Evolutionary conservation across 2,113 vertebrate genomes (phyloP).

Genomic region (Spermophilus dauricus): DNA sequence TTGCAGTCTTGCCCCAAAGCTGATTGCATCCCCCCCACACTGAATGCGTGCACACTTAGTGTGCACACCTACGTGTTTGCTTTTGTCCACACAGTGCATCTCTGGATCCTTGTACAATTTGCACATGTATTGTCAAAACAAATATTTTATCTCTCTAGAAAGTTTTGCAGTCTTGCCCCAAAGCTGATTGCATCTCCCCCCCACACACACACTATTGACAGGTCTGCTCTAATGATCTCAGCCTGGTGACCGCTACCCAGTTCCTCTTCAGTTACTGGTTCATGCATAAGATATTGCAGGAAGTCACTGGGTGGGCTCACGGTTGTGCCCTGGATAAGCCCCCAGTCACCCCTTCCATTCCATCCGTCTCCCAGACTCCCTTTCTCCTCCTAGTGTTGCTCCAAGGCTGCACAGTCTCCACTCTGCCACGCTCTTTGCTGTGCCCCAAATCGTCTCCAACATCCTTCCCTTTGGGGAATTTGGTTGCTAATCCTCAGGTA

Average conservation of each 20-base stretch:
- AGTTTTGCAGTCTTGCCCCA: background rate
- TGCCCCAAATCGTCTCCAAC: background rate
- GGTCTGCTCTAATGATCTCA: background rate
- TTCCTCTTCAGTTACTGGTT: background rate
- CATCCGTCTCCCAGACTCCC: rapidly evolving
- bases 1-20: background rate
- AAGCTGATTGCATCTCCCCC: background rate
- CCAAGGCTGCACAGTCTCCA: background rate
- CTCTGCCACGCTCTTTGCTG: background rate
- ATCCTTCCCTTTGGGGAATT: background rate
- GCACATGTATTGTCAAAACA: no score
- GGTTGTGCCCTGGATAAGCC: background rate
- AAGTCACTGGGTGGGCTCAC: background rate
- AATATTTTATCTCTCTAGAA: no score
- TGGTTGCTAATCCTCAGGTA: background rate
- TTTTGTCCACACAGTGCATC: no score
- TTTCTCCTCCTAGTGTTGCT: background rate
- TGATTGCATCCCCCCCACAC: no score
- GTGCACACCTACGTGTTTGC: no score
- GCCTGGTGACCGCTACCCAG: background rate
- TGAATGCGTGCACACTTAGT: background rate
- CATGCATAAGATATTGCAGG: background rate
- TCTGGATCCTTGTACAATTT: no score
- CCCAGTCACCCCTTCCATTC: rapidly evolving
- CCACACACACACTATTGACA: background rate